Evolutionary conservation across 2,113 vertebrate genomes (phyloP).

Genomic region (Lampris incognitus): DNA sequence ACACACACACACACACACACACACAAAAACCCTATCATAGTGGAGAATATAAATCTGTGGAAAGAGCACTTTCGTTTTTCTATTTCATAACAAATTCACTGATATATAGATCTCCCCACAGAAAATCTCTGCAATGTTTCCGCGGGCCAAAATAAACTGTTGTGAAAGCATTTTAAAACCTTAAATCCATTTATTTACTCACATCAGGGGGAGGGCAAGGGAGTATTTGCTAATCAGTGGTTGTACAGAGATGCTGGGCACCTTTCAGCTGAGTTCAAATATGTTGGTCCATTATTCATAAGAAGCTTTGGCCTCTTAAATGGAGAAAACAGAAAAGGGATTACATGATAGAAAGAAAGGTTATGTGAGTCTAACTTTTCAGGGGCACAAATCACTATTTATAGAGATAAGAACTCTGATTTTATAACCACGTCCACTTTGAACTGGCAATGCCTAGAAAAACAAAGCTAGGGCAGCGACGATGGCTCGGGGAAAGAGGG

Average conservation of each 20-base stretch:
- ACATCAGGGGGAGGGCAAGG: conserved; percentile 9
- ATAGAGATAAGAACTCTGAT: conserved; percentile 8
- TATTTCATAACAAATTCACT: conserved; percentile 42
- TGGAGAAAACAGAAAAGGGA: conserved; percentile 24
- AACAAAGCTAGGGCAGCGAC: not conserved
- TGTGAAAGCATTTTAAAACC: conserved; percentile 25
- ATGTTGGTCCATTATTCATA: conserved; percentile 42
- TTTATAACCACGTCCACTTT: not conserved
- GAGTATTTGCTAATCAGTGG: conserved; percentile 23
- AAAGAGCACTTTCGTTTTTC: not conserved
- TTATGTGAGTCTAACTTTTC: conserved; percentile 10
- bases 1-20: no score
- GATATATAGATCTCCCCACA: conserved; percentile 27
- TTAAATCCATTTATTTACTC: conserved; percentile 20
- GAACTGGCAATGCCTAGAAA: not conserved
- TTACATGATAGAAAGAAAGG: conserved; percentile 29
- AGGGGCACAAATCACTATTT: conserved; percentile 17
- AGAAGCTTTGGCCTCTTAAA: conserved; percentile 27
- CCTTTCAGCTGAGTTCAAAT: conserved; percentile 23
- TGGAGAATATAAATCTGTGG: no score
- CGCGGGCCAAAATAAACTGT: conserved; percentile 8
- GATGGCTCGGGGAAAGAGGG: not conserved
- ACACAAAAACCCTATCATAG: no score
- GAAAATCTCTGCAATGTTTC: conserved; percentile 4
- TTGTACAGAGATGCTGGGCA: not conserved